These are phyloP conservation scores for Cynocephalus volans DNA, from an alignment of 2,113 vertebrate species.

Conservation along the genomic window DNA sequence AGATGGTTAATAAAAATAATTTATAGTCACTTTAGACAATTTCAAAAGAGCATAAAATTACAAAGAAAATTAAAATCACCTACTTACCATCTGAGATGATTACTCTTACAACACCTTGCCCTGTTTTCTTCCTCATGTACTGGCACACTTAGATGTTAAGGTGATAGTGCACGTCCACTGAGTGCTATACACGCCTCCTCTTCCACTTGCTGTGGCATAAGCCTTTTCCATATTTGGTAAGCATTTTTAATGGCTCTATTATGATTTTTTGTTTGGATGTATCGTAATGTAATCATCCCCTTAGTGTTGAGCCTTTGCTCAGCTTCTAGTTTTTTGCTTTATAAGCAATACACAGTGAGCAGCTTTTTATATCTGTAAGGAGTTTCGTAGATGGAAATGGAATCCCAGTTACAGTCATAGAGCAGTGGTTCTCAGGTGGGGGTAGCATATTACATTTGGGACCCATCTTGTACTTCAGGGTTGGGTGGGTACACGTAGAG, in stretches of 20 bases:
- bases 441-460: neutral
- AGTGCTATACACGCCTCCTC: neutral
- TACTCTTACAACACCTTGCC: neutral
- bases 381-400: neutral
- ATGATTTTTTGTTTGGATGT: neutral
- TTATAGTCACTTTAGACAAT: neutral
- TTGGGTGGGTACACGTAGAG: neutral
- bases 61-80: neutral
- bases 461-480: neutral
- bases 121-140: neutral
- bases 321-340: neutral
- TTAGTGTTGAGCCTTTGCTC: neutral
- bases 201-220: neutral
- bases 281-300: neutral
- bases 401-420: neutral
- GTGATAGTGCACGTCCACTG: neutral
- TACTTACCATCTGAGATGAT: neutral
- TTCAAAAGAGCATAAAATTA: conserved; percentile 20
- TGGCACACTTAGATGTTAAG: neutral
- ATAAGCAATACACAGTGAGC: neutral
- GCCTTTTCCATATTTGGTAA: neutral
- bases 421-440: neutral
- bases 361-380: neutral
- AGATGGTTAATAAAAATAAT: neutral
- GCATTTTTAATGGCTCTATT: neutral